Conservation (phyloP, 2,888 invertebrate genomes). For the Nomada fucata region DNA sequence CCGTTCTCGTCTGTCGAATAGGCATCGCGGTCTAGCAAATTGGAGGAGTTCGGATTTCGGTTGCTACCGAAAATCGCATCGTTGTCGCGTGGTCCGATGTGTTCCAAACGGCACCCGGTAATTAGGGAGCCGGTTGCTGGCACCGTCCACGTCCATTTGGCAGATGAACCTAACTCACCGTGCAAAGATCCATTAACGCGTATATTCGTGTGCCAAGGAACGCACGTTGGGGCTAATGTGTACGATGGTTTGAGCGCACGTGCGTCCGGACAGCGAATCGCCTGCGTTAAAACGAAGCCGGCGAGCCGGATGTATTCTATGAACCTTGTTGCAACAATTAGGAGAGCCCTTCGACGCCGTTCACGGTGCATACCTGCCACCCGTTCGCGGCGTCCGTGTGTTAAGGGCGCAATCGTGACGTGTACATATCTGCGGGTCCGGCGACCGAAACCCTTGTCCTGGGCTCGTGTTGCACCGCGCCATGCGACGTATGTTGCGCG, state of each 20-base stretch:
- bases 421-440: conserved; percentile 43
- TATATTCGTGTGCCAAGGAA: conserved; percentile 68
- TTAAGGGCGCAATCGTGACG: conserved; percentile 54
- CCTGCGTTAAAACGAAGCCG: conserved; percentile 54
- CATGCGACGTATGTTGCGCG: conserved; percentile 28
- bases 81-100: conserved; percentile 40
- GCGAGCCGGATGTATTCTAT: conserved; percentile 54
- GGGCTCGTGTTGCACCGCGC: conserved; percentile 41
- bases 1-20: not conserved
- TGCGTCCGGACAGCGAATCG: conserved; percentile 14
- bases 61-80: conserved; percentile 55
- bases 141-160: conserved; percentile 66
- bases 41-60: conserved; percentile 28
- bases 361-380: conserved; percentile 55
- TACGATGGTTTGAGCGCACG: conserved; percentile 38
- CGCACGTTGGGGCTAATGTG: conserved; percentile 53
- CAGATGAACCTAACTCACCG: conserved; percentile 71
- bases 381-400: conserved; percentile 50
- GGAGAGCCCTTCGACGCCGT: conserved; percentile 60
- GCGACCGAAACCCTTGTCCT: conserved; percentile 12
- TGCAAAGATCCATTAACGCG: conserved; percentile 72
- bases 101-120: conserved; percentile 45
- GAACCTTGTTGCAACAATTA: conserved; percentile 69
- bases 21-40: conserved; percentile 3
- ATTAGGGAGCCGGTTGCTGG: conserved; percentile 59